A percentile compares a stretch with the other conserved stretches of the same genome.
These are phyloP conservation scores for Polypterus senegalus DNA, from an alignment of 2,113 vertebrate species.

Conservation along the genomic window DNA sequence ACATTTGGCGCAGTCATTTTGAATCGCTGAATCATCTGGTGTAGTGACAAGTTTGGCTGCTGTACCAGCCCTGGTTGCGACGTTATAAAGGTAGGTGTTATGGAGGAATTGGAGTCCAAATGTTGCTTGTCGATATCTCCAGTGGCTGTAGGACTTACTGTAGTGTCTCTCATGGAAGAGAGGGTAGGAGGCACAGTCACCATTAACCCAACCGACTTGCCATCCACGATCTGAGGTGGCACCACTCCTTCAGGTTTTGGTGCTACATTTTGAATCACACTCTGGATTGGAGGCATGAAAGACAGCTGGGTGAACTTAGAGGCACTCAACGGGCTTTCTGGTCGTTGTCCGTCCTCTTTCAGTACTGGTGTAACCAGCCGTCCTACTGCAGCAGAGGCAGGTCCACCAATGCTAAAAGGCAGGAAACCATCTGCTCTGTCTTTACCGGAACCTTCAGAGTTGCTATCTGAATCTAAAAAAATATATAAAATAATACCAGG, in stretches of 20 bases:
- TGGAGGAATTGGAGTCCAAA: conserved; percentile 47
- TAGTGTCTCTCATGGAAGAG: conserved; percentile 39
- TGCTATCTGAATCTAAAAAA: conserved; percentile 70
- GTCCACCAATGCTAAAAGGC: conserved; percentile 37
- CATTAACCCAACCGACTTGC: conserved; percentile 54
- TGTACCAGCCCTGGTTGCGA: conserved; percentile 45
- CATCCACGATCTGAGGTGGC: conserved; percentile 47
- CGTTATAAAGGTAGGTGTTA: conserved; percentile 46
- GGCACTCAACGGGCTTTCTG: conserved; percentile 40
- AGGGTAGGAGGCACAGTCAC: conserved; percentile 49
- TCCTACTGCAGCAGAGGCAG: conserved; percentile 17
- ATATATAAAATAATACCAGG: too few species aligned
- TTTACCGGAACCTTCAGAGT: conserved; percentile 72
- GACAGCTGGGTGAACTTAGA: conserved; percentile 55
- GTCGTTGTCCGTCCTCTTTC: conserved; percentile 35
- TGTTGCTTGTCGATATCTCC: conserved; percentile 56
- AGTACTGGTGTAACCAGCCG: conserved; percentile 26
- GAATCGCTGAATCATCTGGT: conserved; percentile 65
- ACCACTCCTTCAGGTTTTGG: conserved; percentile 47
- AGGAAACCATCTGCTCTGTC: conserved; percentile 44
- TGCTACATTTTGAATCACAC: conserved; percentile 59
- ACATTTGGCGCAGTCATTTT: conserved; percentile 48
- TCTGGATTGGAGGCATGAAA: conserved; percentile 64
- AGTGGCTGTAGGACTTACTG: conserved; percentile 27
- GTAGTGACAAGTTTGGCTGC: conserved; percentile 48